These are phyloP conservation scores for Polypedilum vanderplanki DNA, from an alignment of 1,140 invertebrate genomes.

Conservation along the genomic window DNA sequence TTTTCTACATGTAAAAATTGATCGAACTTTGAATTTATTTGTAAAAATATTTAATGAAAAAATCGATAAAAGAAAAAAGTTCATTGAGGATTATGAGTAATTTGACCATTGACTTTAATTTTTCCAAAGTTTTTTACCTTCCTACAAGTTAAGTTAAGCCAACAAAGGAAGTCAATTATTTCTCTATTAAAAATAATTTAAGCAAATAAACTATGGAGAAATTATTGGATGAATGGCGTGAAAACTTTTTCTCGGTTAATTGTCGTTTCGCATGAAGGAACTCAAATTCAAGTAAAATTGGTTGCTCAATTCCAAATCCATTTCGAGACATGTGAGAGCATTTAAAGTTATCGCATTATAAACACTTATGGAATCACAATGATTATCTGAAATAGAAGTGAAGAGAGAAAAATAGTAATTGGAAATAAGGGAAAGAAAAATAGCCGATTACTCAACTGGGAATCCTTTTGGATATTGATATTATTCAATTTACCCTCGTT, in stretches of 20 bases:
- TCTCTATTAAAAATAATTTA: constrained; percentile 20
- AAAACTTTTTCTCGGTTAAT: neutral
- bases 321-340: neutral
- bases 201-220: constrained; percentile 17
- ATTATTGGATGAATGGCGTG: constrained; percentile 8
- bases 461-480: neutral
- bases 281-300: neutral
- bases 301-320: neutral
- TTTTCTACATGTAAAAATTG: too few relatives aligned
- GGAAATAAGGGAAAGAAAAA: neutral
- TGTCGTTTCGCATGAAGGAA: neutral
- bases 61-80: too few relatives aligned
- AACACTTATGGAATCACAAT: constrained; percentile 17
- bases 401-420: neutral
- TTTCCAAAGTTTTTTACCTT: neutral
- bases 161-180: neutral
- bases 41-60: too few relatives aligned
- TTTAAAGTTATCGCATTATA: neutral
- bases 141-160: neutral
- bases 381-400: neutral
- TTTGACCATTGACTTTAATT: too few relatives aligned
- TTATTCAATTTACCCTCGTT: constrained; percentile 18
- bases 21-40: too few relatives aligned
- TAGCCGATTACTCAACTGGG: neutral
- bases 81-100: too few relatives aligned